Evolutionary conservation across 2,797 vertebrate species (phyloP).

Genomic region (Mus minutoides): DNA sequence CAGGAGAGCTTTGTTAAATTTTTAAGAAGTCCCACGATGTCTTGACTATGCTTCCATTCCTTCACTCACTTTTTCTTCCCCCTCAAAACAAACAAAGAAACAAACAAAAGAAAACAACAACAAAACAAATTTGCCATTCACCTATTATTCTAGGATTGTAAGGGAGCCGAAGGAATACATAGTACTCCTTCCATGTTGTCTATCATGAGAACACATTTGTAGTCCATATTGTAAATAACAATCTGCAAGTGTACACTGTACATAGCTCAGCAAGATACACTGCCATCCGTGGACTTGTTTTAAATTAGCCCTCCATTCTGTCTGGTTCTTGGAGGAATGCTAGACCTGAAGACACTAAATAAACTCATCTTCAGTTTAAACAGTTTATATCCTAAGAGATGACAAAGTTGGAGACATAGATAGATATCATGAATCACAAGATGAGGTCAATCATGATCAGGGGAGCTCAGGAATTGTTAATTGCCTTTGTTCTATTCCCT

Average conservation of each 20-base stretch:
- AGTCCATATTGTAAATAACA: not conserved
- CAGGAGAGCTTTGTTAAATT: not conserved
- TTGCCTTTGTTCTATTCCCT: not conserved
- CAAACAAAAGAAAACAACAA: not conserved
- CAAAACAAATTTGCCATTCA: not conserved
- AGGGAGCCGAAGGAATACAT: not conserved
- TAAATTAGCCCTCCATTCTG: not conserved
- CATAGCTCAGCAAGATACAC: not conserved
- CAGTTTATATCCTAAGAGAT: not conserved
- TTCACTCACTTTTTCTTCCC: not conserved
- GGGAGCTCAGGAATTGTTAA: not conserved
- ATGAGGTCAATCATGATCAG: not conserved
- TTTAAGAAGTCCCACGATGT: not conserved
- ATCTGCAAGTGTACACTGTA: not conserved
- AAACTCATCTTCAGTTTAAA: not conserved
- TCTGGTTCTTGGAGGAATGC: not conserved
- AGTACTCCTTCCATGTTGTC: not conserved
- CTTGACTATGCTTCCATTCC: not conserved
- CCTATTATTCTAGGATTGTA: not conserved
- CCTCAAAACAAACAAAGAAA: not conserved
- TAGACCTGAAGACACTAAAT: not conserved
- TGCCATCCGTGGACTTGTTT: not conserved
- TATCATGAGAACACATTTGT: not conserved
- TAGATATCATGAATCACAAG: not conserved
- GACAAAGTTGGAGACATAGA: not conserved